phyloP scores from a whole-genome alignment of 2,888 invertebrate genomes.

The Anoncus sp. region DNA sequence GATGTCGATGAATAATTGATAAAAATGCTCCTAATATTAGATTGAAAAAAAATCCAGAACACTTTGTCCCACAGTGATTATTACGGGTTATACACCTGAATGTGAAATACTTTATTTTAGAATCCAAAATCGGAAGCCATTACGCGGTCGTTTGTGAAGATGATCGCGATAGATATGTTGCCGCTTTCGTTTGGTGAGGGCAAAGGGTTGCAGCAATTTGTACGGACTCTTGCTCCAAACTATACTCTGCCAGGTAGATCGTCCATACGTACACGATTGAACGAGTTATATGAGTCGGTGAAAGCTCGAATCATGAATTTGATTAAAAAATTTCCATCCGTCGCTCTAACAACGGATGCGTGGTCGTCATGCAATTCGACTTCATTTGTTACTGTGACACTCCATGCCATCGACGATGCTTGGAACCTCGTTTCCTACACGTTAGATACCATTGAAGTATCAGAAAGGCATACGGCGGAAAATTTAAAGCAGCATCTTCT shows the following conservation, averaged over 20 bases:
- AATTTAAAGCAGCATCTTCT: conserved; percentile 25
- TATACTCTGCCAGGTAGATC: conserved; percentile 22
- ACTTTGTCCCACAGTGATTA: no score
- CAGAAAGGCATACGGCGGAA: conserved; percentile 44
- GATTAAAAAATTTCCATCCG: conserved; percentile 17
- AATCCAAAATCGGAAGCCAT: conserved; percentile 1
- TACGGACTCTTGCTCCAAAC: conserved; percentile 20
- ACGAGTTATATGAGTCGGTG: conserved; percentile 22
- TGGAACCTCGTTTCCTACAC: conserved; percentile 39
- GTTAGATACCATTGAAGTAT: conserved; percentile 41
- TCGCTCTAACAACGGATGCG: conserved; percentile 51
- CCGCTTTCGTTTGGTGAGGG: background rate
- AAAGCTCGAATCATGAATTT: conserved; percentile 5
- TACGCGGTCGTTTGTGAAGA: background rate
- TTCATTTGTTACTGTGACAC: conserved; percentile 47
- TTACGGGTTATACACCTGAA: no score
- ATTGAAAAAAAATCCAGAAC: no score
- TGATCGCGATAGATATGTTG: background rate
- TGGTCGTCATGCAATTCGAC: conserved; percentile 44
- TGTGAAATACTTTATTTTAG: background rate
- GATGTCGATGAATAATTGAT: no score
- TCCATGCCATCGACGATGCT: conserved; percentile 34
- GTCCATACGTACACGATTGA: conserved; percentile 17
- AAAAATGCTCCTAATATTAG: no score
- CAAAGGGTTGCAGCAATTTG: conserved; percentile 21